These are phyloP conservation scores for Metopolophium dirhodum DNA, from an alignment of 1,140 invertebrate genomes.

Conservation along the genomic window DNA sequence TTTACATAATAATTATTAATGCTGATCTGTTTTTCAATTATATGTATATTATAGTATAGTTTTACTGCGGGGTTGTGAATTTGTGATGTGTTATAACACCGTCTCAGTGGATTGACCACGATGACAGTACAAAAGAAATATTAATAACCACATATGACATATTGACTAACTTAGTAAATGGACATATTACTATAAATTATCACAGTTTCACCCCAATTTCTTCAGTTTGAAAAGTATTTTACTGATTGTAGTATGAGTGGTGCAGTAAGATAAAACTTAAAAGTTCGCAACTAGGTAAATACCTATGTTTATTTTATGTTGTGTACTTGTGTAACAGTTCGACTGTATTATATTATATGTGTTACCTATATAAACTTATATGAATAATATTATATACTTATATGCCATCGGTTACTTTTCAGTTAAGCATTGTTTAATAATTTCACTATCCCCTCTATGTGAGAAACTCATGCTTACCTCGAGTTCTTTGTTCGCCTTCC, in stretches of 20 bases:
- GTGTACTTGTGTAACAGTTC: not conserved
- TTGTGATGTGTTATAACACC: too few species aligned
- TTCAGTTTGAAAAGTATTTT: not conserved
- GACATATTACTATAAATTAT: not conserved
- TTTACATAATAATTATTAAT: too few species aligned
- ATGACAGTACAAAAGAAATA: not conserved
- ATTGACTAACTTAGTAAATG: not conserved
- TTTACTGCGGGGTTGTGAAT: too few species aligned
- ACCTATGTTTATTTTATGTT: not conserved
- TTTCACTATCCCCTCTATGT: not conserved
- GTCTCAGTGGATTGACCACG: too few species aligned
- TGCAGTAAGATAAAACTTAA: not conserved
- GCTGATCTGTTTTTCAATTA: too few species aligned
- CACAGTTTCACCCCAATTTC: not conserved
- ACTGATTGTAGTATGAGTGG: not conserved
- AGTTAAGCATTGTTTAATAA: not conserved
- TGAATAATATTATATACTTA: not conserved
- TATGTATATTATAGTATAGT: too few species aligned
- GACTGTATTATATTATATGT: not conserved
- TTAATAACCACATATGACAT: not conserved
- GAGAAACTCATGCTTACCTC: conserved; percentile 70
- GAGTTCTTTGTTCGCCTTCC: conserved; percentile 86
- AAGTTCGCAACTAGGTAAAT: too few species aligned
- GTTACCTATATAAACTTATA: not conserved
- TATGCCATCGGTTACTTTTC: not conserved